Base-by-base conservation (phyloP, 2,797 vertebrate species). In the Macropus fuliginosus region DNA sequence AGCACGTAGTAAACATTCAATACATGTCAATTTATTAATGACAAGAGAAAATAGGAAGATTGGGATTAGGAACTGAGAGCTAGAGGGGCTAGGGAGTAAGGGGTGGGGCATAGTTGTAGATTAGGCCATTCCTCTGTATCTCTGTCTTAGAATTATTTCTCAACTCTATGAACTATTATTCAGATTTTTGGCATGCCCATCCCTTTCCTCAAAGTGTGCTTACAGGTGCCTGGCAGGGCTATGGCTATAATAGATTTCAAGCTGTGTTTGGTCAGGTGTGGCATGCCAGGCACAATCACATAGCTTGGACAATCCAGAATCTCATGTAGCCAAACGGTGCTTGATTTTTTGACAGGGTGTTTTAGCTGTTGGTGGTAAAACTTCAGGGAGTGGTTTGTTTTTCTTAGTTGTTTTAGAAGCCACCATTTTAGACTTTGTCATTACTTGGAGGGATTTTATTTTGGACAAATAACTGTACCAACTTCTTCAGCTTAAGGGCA, bases 201-300 rank as follows among this genome's bases (percentile, higher is more conserved):
- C 55, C 9, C 55, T 81, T 93, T 56, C 40, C n/a, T 93, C 74
- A 87, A 56, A 55, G 57, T 93, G 54, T 93, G 55, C 21, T 93
- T 87, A 46, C 66, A 56, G 92, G 55, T 90, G 92, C 81, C 46
- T 93, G 92, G 92, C 81, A 93, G 55, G 55, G 55, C 81, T 29
- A 29, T 90, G 55, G 55, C n/a, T 81, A 52, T 93, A 56, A 87
- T 93, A 93, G 92, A 87, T 87, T 93, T 93, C 92, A 93, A 93
- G 74, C 92, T 93, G 92, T 93, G 92, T 40, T 81, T 81, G 57
- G 55, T 93, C 92, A 93, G 55, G 81, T 56, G 92, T 56, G 54
- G 54, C 29, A 93, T 57, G 66, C 92, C 92, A 57, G 55, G 31
- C 4, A 34, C 31, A 46, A 93, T 29, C 55, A 16, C n/a, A 21